phyloP scores from a whole-genome alignment of 2,888 invertebrate genomes.

The Pandemis corylana region DNA sequence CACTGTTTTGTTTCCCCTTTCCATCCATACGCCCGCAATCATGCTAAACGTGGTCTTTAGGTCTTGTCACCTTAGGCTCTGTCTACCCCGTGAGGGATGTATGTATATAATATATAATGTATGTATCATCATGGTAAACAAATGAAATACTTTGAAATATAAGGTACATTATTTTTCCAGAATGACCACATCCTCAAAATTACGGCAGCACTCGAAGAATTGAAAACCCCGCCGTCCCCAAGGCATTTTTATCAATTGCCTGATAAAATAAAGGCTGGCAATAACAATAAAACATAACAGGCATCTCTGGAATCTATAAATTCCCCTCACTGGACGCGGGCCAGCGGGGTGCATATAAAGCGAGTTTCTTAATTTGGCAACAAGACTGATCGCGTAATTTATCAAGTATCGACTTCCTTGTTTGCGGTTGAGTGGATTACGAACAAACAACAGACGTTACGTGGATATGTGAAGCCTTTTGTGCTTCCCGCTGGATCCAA shows the following conservation, averaged over 20 bases:
- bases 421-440: conserved; percentile 60
- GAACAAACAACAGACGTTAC: not conserved
- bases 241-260: conserved; percentile 61
- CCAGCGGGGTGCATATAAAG: conserved; percentile 71
- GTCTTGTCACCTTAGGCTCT: too few relatives aligned
- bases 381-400: conserved; percentile 73
- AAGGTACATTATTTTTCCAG: not conserved
- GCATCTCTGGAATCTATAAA: conserved; percentile 55
- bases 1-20: too few relatives aligned
- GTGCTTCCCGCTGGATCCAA: too few relatives aligned
- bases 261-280: conserved; percentile 70
- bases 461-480: not conserved
- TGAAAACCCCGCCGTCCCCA: conserved; percentile 45
- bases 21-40: too few relatives aligned
- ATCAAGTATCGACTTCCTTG: conserved; percentile 66
- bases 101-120: too few relatives aligned
- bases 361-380: conserved; percentile 59
- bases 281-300: conserved; percentile 81
- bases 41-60: too few relatives aligned
- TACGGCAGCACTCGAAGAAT: conserved; percentile 18
- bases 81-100: too few relatives aligned
- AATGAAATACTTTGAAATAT: too few relatives aligned
- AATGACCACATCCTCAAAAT: not conserved
- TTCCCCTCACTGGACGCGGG: conserved; percentile 64
- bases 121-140: too few relatives aligned